phyloP scores from a whole-genome alignment of 1,140 invertebrate genomes.

The Lamellibrachia luymesi region DNA sequence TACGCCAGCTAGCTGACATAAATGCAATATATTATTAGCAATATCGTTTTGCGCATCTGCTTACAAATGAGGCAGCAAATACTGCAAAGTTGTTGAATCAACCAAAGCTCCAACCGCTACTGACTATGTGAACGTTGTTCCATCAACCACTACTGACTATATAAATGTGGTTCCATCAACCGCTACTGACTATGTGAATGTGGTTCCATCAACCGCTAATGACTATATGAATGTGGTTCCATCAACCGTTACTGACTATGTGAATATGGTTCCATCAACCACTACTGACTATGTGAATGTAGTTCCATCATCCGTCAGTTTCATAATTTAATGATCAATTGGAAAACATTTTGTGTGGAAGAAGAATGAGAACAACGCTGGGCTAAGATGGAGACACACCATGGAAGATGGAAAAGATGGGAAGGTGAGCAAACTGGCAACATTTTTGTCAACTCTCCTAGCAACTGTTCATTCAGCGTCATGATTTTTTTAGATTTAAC shows the following conservation, averaged over 20 bases:
- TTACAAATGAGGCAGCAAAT: background rate
- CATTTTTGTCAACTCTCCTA: background rate
- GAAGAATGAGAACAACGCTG: background rate
- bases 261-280: too few species aligned
- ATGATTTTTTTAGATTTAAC: background rate
- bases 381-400: background rate
- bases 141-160: too few species aligned
- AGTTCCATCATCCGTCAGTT: background rate
- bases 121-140: too few species aligned
- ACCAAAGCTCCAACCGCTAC: background rate
- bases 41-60: background rate
- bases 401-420: too few species aligned
- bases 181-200: too few species aligned
- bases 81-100: background rate
- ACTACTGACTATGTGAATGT: background rate
- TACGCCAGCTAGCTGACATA: background rate
- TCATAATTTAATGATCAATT: background rate
- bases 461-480: background rate
- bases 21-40: background rate
- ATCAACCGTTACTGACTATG: too few species aligned
- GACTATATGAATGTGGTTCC: too few species aligned
- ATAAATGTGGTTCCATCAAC: background rate
- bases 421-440: background rate
- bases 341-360: background rate
- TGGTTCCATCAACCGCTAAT: too few species aligned